These are phyloP conservation scores for Crotalus helleri DNA, from an alignment of 2,113 vertebrate genomes.

Conservation along the genomic window DNA sequence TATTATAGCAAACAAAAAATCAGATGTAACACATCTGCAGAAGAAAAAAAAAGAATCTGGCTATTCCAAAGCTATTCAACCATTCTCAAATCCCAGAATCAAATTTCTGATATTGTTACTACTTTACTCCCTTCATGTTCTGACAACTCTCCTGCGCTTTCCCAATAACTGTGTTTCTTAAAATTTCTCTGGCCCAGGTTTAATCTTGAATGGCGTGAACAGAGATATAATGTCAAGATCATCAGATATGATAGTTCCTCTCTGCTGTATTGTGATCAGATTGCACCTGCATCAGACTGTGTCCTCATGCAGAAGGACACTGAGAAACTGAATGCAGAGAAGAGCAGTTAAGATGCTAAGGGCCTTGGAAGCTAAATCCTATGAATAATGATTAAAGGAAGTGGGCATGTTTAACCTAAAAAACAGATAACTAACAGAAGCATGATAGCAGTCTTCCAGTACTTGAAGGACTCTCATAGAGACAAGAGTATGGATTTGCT, in stretches of 20 bases:
- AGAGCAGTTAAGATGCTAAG: background rate
- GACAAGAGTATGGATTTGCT: background rate
- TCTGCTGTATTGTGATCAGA: background rate
- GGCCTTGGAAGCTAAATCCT: background rate
- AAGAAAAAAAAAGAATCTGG: background rate
- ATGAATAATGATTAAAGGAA: background rate
- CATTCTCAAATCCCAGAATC: background rate
- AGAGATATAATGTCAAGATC: background rate
- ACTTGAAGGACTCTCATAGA: background rate
- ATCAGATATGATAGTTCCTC: background rate
- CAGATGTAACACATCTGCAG: background rate
- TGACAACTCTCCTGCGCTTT: background rate
- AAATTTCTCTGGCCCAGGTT: background rate
- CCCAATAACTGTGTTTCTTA: background rate
- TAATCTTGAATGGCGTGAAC: background rate
- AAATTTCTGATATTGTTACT: background rate
- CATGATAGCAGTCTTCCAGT: background rate
- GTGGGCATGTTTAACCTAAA: background rate
- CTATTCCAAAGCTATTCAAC: background rate
- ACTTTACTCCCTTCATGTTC: background rate
- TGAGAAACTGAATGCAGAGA: background rate
- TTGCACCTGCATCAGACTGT: background rate
- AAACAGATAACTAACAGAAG: background rate
- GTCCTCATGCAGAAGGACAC: background rate
- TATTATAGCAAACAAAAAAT: background rate